Evolutionary conservation across 1,140 invertebrate genomes (phyloP).

Genomic region (Druon quercuslanigerum): DNA sequence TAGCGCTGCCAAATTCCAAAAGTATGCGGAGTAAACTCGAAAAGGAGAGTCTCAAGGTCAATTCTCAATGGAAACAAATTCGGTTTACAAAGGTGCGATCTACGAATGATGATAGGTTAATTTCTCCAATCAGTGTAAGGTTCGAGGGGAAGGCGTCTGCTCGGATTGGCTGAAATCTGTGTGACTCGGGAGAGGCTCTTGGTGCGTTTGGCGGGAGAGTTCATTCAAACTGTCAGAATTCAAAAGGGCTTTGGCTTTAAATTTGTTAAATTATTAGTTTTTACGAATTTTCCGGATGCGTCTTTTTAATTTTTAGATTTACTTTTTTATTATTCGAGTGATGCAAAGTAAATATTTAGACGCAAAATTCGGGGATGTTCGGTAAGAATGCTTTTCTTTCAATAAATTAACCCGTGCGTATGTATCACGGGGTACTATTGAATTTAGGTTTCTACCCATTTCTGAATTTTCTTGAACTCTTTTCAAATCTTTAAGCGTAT

Average conservation of each 20-base stretch:
- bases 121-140: neutral
- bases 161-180: neutral
- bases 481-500: no score
- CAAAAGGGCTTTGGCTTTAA: neutral
- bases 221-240: neutral
- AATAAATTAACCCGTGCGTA: no score
- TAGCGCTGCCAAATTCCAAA: slow-evolving; percentile 1
- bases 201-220: neutral
- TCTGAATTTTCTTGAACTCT: no score
- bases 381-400: no score
- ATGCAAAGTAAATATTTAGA: no score
- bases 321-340: no score
- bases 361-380: no score
- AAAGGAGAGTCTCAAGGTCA: slow-evolving; percentile 6
- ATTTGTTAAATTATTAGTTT: neutral
- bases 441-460: no score
- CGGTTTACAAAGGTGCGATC: neutral
- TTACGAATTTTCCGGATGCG: neutral
- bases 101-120: no score
- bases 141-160: neutral
- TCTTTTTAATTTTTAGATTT: no score
- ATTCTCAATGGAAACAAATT: neutral
- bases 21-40: neutral
- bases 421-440: no score
- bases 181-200: neutral